phyloP scores from a whole-genome alignment of 1,140 invertebrate genomes.

The Ips typographus region DNA sequence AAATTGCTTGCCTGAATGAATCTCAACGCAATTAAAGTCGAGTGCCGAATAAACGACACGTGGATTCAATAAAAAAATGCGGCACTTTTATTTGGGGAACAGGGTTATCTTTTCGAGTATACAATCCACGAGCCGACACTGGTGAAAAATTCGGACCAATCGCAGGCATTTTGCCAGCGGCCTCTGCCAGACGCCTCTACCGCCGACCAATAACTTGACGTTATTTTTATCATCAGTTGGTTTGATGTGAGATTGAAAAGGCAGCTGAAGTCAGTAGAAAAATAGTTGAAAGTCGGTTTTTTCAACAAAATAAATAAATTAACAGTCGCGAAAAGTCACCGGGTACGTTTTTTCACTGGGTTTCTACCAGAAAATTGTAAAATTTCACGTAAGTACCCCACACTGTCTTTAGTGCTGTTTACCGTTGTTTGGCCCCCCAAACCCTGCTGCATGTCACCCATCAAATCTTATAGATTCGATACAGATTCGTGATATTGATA shows the following conservation, averaged over 20 bases:
- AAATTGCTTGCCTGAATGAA: not conserved
- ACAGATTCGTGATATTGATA: slow-evolving; percentile 44
- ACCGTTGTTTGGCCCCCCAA: too few relatives aligned
- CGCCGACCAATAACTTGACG: slow-evolving; percentile 41
- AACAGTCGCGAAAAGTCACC: slow-evolving; percentile 41
- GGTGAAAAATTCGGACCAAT: slow-evolving; percentile 36
- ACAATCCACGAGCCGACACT: slow-evolving; percentile 33
- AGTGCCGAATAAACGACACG: not conserved
- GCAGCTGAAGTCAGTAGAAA: slow-evolving; percentile 35
- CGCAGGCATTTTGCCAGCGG: slow-evolving; percentile 43
- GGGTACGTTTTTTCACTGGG: slow-evolving; percentile 38
- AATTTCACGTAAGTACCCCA: slow-evolving; percentile 50
- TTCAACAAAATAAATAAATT: slow-evolving; percentile 47
- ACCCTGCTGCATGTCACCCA: slow-evolving; percentile 3
- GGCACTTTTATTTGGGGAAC: too few relatives aligned
- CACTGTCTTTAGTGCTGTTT: not conserved
- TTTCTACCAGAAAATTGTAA: slow-evolving; percentile 38
- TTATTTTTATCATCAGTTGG: slow-evolving; percentile 42
- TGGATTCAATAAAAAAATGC: too few relatives aligned
- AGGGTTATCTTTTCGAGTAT: too few relatives aligned
- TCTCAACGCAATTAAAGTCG: not conserved
- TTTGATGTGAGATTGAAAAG: slow-evolving; percentile 35
- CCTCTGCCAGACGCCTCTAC: slow-evolving; percentile 50
- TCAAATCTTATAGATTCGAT: slow-evolving; percentile 31
- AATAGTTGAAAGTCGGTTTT: slow-evolving; percentile 47